phyloP scores from a whole-genome alignment of 2,797 vertebrate genomes.

The Phylloscopus collybita region DNA sequence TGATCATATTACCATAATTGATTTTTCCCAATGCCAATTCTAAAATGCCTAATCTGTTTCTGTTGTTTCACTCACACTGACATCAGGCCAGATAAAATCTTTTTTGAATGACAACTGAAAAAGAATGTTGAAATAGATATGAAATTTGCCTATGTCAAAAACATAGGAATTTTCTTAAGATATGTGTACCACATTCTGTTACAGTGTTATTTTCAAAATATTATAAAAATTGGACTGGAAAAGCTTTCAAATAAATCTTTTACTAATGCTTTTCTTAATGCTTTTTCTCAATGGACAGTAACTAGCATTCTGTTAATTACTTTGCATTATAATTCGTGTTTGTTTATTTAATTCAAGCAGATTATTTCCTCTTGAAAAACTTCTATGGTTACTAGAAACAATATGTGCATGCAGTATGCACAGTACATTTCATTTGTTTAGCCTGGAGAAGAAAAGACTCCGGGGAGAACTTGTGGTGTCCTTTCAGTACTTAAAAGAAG shows the following conservation, averaged over 20 bases:
- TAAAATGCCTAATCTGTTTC: background rate
- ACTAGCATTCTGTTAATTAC: background rate
- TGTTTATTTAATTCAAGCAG: background rate
- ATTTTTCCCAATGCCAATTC: background rate
- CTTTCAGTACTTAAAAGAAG: background rate
- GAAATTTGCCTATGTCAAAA: background rate
- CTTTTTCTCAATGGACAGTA: background rate
- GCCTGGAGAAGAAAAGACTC: background rate
- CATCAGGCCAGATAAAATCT: background rate
- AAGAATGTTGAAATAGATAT: background rate
- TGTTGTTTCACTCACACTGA: background rate
- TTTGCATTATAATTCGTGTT: background rate
- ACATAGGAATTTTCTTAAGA: background rate
- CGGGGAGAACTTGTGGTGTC: background rate
- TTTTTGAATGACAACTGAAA: background rate
- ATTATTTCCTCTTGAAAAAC: background rate
- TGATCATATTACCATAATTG: background rate
- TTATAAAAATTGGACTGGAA: background rate
- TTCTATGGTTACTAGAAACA: background rate
- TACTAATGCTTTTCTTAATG: background rate
- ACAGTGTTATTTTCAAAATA: background rate
- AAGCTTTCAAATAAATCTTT: background rate
- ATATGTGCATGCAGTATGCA: background rate
- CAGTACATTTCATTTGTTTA: background rate
- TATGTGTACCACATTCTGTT: background rate